Percentiles rank a stretch among this genome's conserved stretches.
Conservation (phyloP, 1,140 invertebrate species). For the Tetramorium parvispinum region DNA sequence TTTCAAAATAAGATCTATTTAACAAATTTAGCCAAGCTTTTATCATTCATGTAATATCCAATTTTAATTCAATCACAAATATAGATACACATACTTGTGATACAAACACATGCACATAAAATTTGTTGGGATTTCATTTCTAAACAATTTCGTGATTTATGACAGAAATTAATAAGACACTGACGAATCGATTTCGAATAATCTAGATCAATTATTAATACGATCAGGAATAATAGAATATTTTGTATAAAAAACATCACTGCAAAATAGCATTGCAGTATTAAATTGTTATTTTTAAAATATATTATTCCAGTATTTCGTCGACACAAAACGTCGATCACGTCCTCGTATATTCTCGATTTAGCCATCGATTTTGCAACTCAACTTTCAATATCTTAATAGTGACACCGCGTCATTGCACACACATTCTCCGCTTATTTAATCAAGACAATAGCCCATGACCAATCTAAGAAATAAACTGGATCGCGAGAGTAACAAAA, state of each 20-base stretch:
- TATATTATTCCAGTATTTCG: background rate
- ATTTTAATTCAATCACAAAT: too few species aligned
- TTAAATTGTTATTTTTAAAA: background rate
- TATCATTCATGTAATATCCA: too few species aligned
- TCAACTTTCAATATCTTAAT: constrained; percentile 9
- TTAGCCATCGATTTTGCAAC: background rate
- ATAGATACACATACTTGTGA: too few species aligned
- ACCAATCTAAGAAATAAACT: constrained; percentile 56
- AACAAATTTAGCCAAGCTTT: background rate
- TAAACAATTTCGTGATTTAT: too few species aligned
- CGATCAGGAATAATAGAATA: background rate
- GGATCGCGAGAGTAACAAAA: constrained; percentile 46
- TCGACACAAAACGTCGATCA: background rate
- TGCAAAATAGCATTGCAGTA: background rate
- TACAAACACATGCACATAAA: too few species aligned
- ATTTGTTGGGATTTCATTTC: too few species aligned
- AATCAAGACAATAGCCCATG: constrained; percentile 40
- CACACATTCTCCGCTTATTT: constrained; percentile 34
- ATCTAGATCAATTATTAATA: background rate
- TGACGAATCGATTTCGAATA: background rate
- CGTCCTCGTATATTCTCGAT: background rate
- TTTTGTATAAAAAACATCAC: background rate
- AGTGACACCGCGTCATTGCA: background rate
- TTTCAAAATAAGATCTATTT: background rate
- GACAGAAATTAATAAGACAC: background rate